Percentiles rank a stretch among this genome's conserved stretches.
phyloP scores from a whole-genome alignment of 2,113 vertebrate species.

The Lophura nycthemera region DNA sequence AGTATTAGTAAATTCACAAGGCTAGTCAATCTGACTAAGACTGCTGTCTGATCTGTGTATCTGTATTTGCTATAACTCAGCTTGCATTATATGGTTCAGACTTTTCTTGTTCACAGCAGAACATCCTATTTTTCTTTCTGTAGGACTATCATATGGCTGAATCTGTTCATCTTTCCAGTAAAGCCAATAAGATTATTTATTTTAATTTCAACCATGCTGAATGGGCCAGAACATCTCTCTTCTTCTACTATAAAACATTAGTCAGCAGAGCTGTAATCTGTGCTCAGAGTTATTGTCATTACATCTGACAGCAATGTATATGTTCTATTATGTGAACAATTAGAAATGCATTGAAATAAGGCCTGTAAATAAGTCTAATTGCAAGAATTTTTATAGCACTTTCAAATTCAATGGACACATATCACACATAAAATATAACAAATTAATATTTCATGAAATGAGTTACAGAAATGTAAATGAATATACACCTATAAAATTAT shows the following conservation, averaged over 20 bases:
- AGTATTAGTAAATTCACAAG: neutral
- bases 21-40: neutral
- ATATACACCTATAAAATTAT: neutral
- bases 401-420: neutral
- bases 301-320: neutral
- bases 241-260: neutral
- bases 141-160: neutral
- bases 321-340: neutral
- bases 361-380: neutral
- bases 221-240: neutral
- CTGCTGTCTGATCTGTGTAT: neutral
- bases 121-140: neutral
- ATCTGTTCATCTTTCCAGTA: neutral
- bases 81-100: neutral
- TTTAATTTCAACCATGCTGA: neutral
- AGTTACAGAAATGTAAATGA: neutral
- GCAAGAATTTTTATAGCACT: neutral
- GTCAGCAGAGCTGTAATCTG: neutral
- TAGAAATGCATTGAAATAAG: constrained; percentile 6
- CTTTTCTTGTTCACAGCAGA: neutral
- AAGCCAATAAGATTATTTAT: neutral
- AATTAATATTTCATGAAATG: neutral
- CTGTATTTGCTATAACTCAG: neutral
- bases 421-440: neutral
- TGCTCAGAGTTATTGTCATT: neutral